A percentile compares a stretch with the other conserved stretches of the same genome.
These are phyloP conservation scores for Rhinolophus sinicus DNA, from an alignment of 2,113 vertebrate species.

Conservation along the genomic window DNA sequence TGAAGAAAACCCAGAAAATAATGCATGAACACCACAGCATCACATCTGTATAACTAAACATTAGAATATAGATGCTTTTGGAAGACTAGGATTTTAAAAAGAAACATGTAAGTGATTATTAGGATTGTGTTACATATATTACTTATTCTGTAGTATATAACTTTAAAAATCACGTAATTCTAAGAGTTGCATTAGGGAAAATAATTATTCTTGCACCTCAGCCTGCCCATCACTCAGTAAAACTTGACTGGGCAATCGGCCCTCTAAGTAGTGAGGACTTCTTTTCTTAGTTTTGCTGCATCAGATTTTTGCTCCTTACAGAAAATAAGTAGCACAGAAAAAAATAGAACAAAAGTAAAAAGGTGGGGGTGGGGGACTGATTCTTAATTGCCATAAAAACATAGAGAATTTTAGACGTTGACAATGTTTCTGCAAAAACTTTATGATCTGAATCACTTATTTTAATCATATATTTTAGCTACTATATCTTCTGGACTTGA, in stretches of 20 bases:
- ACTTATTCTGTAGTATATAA: neutral
- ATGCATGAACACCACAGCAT: neutral
- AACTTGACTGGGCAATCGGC: neutral
- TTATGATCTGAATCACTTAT: neutral
- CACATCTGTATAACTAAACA: neutral
- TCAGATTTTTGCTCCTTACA: neutral
- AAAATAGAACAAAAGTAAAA: neutral
- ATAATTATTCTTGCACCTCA: neutral
- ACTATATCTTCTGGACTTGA: neutral
- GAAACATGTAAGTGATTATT: neutral
- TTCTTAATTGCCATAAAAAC: neutral
- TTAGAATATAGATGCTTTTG: neutral
- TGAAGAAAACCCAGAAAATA: neutral
- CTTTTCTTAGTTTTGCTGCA: neutral
- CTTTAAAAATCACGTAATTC: neutral
- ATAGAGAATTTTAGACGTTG: neutral
- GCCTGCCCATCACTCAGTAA: neutral
- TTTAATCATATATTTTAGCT: neutral
- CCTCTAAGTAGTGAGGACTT: neutral
- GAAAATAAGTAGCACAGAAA: neutral
- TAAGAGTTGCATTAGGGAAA: neutral
- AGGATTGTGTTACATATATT: too few species aligned
- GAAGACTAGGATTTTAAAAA: neutral
- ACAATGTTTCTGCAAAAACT: neutral
- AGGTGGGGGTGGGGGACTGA: neutral